Conservation (phyloP, 2,113 vertebrate genomes). For the Oryzias melastigma region DNA sequence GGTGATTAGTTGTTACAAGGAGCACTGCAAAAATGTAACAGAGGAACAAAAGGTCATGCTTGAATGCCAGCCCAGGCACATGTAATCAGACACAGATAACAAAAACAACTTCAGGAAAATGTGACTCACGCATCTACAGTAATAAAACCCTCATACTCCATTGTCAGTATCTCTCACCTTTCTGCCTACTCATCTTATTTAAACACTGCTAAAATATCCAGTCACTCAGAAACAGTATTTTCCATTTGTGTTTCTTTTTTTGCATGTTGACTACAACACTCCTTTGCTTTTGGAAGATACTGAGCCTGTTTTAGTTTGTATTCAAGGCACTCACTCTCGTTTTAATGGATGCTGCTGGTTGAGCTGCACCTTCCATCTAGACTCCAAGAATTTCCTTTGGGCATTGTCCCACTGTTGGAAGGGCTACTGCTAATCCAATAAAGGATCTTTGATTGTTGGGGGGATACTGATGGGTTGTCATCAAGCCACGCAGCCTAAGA, state of each 20-base stretch:
- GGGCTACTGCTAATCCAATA: conserved; percentile 62
- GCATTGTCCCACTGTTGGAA: conserved; percentile 32
- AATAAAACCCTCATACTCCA: conserved; percentile 16
- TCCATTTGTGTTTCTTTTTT: no score
- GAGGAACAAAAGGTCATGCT: not conserved
- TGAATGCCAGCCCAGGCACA: not conserved
- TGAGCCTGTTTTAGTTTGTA: no score
- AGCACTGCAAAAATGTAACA: conserved; percentile 6
- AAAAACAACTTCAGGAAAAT: conserved; percentile 24
- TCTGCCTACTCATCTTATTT: not conserved
- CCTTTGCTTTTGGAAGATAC: no score
- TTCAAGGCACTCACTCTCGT: not conserved
- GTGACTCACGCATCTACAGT: conserved; percentile 24
- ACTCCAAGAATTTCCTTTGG: conserved; percentile 18
- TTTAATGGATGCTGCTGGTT: conserved; percentile 3
- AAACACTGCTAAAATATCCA: not conserved
- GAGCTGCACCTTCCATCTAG: not conserved
- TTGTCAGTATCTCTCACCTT: conserved; percentile 7
- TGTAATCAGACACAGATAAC: conserved; percentile 30
- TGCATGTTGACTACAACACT: no score
- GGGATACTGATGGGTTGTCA: conserved; percentile 55
- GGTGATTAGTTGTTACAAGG: conserved; percentile 8
- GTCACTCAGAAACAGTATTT: no score
- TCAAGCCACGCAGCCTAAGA: conserved; percentile 38
- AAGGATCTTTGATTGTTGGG: conserved; percentile 39